Evolutionary conservation across 2,113 vertebrate genomes (phyloP), one percentile per base, ranked within the genome.

Genomic region (Nothobranchius furzeri): DNA sequence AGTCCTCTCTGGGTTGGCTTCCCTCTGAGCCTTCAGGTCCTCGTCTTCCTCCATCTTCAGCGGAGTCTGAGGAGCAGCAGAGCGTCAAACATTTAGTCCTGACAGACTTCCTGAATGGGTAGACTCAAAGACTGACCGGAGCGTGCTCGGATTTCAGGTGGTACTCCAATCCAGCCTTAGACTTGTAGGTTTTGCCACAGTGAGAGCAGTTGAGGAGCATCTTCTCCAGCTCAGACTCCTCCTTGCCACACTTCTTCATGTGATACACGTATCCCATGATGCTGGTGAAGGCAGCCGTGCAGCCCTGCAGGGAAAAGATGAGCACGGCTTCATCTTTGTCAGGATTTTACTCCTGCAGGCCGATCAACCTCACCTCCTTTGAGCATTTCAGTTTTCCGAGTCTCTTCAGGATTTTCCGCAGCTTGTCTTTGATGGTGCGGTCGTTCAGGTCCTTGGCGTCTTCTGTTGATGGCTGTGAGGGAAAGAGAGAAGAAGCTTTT

Each of bases 241-340:
- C 93, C 83, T 98, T 98, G 53, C 97, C 97, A 73, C 96, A 98
- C 85, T 98, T 98, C 84, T 92, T 96, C 76, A 91, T 75, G 73
- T 98, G 96, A 80, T 98, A 98, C 0, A 98, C 78, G 64, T 97
- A 98, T 13, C 97, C 97, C 95, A 96, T 96, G 74, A 98, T 94
- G 88, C 95, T 98, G 73, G 94, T 97, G 83, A 98, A 98, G 72
- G 93, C 96, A 65, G 95, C 95, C 4, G 72, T 92, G 62, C 96
- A 98, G 73, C 95, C 95, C 96, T 98, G 85, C 42, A 5, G 52
- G 62, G 60, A 3, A 24, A 49, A 54, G 12, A 60, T 1, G 2
- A 14, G 25, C 4, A 57, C 47, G 6, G 2, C 7, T 49, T n/a
- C n/a, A n/a, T 8, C 7, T n/a, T 15, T 40, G 7, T 6, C 6